Evolutionary conservation across 2,113 vertebrate species (phyloP).

Genomic region (Thomomys bottae): DNA sequence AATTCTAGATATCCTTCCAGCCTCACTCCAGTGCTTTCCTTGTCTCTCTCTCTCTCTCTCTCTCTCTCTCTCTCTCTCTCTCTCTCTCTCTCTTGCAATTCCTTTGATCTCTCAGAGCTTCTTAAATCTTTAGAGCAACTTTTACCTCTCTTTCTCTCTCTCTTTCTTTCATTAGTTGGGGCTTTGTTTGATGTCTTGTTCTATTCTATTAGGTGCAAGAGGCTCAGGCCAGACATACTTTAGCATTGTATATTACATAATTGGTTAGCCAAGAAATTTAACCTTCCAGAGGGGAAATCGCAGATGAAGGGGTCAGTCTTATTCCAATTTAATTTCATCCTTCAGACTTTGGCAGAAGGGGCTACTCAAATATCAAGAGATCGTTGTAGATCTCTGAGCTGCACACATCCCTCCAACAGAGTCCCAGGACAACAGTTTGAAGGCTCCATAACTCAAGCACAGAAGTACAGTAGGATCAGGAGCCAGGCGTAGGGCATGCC

Average conservation of each 20-base stretch:
- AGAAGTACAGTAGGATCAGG: not conserved
- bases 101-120: slow-evolving; percentile 45
- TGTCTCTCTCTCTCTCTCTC: not conserved
- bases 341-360: not conserved
- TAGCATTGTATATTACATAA: slow-evolving; percentile 2
- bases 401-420: not conserved
- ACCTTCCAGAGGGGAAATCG: not conserved
- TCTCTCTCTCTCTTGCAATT: not conserved
- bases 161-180: not conserved
- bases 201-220: not conserved
- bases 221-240: not conserved
- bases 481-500: not conserved
- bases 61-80: no score
- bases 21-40: not conserved
- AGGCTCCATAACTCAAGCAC: not conserved
- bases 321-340: not conserved
- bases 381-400: not conserved
- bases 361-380: not conserved
- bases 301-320: not conserved
- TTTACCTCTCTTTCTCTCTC: slow-evolving; percentile 31
- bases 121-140: slow-evolving; percentile 7
- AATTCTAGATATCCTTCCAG: not conserved
- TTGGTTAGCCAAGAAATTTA: not conserved
- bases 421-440: not conserved
- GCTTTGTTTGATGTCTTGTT: slow-evolving; percentile 48